Evolutionary conservation across 1,140 invertebrate species (phyloP), one percentile per base, ranked within the genome.

Genomic region (Gryon sp.): DNA sequence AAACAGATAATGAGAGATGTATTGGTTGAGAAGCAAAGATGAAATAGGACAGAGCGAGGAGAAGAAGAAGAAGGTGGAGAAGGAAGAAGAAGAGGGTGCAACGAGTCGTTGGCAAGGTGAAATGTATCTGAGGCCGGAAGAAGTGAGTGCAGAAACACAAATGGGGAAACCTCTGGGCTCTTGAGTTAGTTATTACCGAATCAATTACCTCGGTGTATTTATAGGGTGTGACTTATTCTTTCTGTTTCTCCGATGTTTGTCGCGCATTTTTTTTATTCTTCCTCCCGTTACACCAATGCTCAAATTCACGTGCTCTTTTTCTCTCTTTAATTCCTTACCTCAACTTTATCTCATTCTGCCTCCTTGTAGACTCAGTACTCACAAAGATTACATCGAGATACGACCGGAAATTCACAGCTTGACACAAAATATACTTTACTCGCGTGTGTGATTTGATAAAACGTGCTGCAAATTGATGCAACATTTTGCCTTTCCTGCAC

Each of bases 171-270:
- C 77, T 65, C 73, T 59, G 50, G 68, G 50, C 75, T 78, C 75
- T 84, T 86, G 86, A 87, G 86, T 87, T 87, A 87, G 84, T 87
- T 87, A 87, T 87, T 87, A 86, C 85, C 81, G 86, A 86, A 87
- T 87, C 86, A 87, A 87, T 87, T 87, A 86, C 86, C 77, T 83
- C 76, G 40, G 76, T 79, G 84, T 86, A 86, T 86, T 86, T 87
- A 87, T 87, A 85, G 84, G 82, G 85, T 86, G 84, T 85, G 86
- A 82, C 82, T 79, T 84, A 84, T 86, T 86, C 83, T 82, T 84
- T 80, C 76, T 78, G 57, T 45, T 77, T 63, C 66, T 82, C 50
- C 53, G 32, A 57, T 66, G 50, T 63, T 75, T 28, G 36, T 22
- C 19, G 43, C 69, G 20, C 14, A 36, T 22, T 76, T 75, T 66